Evolutionary conservation across 2,888 invertebrate species (phyloP).

Genomic region (Clivina fossor): DNA sequence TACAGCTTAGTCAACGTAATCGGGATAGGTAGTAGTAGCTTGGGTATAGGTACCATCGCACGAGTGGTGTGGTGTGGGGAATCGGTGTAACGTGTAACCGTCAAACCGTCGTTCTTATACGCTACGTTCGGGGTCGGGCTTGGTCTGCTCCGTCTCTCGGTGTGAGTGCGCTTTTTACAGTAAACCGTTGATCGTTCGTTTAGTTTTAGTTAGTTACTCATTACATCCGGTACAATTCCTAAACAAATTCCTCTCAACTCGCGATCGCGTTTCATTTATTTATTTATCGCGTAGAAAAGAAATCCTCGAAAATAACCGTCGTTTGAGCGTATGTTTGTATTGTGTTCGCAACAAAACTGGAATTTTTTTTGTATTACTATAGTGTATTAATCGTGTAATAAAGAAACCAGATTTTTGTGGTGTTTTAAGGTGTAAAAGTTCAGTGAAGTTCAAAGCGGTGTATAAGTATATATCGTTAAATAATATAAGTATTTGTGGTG

Average conservation of each 20-base stretch:
- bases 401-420: background rate
- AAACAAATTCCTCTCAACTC: background rate
- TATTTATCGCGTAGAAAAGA: no score
- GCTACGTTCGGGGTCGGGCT: background rate
- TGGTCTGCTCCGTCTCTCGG: background rate
- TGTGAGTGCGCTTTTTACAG: background rate
- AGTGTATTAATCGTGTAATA: background rate
- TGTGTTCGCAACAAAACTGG: no score
- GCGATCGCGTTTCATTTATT: no score
- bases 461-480: background rate
- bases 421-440: background rate
- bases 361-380: background rate
- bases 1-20: conserved; percentile 48
- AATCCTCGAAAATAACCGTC: no score
- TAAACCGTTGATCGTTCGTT: background rate
- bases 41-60: conserved; percentile 31
- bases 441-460: background rate
- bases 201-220: background rate
- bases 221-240: background rate
- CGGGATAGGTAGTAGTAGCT: conserved; percentile 48
- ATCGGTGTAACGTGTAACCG: background rate
- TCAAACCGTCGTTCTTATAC: conserved; percentile 15
- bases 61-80: conserved; percentile 39
- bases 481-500: background rate
- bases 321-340: no score